Base-by-base conservation (phyloP, 64 coral and sea anemone genomes). In the Actinia tenebrosa region DNA sequence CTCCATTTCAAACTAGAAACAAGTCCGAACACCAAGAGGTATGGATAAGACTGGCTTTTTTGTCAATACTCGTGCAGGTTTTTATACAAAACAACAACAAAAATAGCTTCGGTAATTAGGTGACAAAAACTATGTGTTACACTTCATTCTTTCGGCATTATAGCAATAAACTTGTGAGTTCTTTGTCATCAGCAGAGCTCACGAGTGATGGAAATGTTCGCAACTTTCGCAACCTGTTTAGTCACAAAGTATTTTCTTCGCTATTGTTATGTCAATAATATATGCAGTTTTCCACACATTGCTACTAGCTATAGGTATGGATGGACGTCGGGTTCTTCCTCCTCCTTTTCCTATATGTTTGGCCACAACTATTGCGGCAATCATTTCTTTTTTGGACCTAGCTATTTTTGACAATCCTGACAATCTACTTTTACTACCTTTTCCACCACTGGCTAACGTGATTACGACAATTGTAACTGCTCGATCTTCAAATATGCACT, bases 391-490 rank as follows among this genome's bases (percentile, higher is more conserved):
- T 78, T 26, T 26, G 16, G 72, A 26, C 3, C 18, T 78, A 23
- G 72, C 18, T 23, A 26, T 78, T 78, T 26, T 78, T 27, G 72
- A 78, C 66, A 71, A 71, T 71, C 66, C 3, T 78, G 72, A 23
- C 16, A 78, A 78, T 78, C 18, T 26, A 19, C n/a, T 78, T 26
- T 26, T 26, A 6, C 72, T 26, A 78, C 72, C 72, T n/a, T 78
- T 78, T 78, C 72, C 72, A 3, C 72, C 16, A 78, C 16, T 78
- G 72, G 18, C 16, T 23, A 78, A 78, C 25, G 72, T 78, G 72
- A 78, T 78, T 23, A 78, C n/a, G 15, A 78, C n/a, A 78, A 78
- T 78, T 78, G n/a, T 78, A 3, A 78, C 72, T 78, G 72, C n/a
- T n/a, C n/a, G n/a, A n/a, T 78, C n/a, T 78, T 23, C 72, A 78